phyloP scores from a whole-genome alignment of 2,888 invertebrate species.

The Drosophila subquinaria region DNA sequence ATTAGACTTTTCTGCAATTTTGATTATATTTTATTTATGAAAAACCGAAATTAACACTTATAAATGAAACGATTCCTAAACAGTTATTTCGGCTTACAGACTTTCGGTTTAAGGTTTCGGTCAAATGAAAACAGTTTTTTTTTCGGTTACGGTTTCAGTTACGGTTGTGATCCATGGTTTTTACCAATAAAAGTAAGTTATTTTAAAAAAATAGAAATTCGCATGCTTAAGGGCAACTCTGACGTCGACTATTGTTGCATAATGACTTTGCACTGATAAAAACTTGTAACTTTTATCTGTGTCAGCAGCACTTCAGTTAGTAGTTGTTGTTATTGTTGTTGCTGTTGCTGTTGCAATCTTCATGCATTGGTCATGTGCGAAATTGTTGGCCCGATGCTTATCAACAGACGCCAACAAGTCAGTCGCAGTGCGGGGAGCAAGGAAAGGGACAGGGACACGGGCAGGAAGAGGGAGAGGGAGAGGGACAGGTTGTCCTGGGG shows the following conservation, averaged over 20 bases:
- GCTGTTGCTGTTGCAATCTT: constrained; percentile 63
- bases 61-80: too few relatives aligned
- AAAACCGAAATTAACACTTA: too few relatives aligned
- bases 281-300: constrained; percentile 49
- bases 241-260: constrained; percentile 17
- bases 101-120: too few relatives aligned
- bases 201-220: background rate
- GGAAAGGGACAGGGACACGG: background rate
- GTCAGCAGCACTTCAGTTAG: constrained; percentile 73
- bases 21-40: too few relatives aligned
- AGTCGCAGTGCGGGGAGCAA: constrained; percentile 3
- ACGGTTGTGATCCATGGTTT: too few relatives aligned
- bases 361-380: constrained; percentile 74
- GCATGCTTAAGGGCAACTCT: background rate
- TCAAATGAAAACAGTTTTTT: too few relatives aligned
- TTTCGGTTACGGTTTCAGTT: too few relatives aligned
- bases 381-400: constrained; percentile 82
- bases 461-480: background rate
- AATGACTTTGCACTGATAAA: constrained; percentile 18
- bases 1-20: too few relatives aligned
- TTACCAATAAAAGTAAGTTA: background rate
- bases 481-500: constrained; percentile 16
- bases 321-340: constrained; percentile 51
- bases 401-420: constrained; percentile 60
- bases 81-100: too few relatives aligned